Conservation (phyloP, 2,113 vertebrate genomes). For the Cephalopterus ornatus region DNA sequence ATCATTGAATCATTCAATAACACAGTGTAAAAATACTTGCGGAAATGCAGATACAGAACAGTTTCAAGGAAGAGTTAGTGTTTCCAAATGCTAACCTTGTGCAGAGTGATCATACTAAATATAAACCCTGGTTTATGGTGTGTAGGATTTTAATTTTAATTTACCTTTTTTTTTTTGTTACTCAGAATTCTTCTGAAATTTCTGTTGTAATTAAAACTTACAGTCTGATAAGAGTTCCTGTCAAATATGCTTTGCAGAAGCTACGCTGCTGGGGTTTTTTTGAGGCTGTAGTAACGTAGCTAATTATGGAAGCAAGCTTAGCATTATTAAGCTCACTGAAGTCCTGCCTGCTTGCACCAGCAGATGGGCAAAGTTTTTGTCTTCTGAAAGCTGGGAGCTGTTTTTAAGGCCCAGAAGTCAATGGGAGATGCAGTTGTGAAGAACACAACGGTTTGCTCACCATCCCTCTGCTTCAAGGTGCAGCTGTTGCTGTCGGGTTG, state of each 20-base stretch:
- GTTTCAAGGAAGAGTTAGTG: background rate
- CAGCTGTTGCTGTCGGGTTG: background rate
- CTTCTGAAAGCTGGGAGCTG: background rate
- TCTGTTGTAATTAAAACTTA: background rate
- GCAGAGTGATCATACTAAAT: background rate
- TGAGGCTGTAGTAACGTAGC: background rate
- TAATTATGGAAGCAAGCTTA: background rate
- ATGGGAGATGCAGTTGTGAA: fast-evolving
- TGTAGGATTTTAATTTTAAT: background rate
- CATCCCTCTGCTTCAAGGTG: background rate
- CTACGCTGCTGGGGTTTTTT: background rate
- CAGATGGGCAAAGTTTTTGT: background rate
- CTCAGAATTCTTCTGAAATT: background rate
- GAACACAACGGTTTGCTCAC: background rate
- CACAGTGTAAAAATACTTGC: background rate
- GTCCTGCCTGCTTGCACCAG: background rate
- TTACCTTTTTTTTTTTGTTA: background rate
- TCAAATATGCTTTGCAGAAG: background rate
- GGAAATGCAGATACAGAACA: background rate
- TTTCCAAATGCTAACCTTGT: background rate
- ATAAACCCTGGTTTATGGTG: background rate
- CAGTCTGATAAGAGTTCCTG: background rate
- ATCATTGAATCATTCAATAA: background rate
- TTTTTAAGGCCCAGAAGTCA: background rate
- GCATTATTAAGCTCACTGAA: background rate